Conservation (phyloP, 1,140 invertebrate species). For the Aphis craccivora region DNA sequence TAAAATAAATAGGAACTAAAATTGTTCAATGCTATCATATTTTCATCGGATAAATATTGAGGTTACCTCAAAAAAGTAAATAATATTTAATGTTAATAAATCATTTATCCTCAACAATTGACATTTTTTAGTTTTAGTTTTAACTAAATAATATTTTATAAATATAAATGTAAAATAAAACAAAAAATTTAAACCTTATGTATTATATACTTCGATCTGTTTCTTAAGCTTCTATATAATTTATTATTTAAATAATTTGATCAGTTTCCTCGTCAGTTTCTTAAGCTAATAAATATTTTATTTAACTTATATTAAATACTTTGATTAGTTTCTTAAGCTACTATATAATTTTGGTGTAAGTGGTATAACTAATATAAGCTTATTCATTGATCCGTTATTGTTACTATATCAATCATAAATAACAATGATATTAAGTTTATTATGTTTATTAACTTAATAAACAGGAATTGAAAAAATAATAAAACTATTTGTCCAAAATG, state of each 20-base stretch:
- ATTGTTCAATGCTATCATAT: slow-evolving; percentile 13
- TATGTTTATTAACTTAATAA: background rate
- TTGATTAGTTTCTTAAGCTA: too few relatives aligned
- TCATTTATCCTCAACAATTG: slow-evolving; percentile 1
- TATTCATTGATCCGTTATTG: background rate
- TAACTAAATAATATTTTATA: background rate
- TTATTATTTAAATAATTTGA: background rate
- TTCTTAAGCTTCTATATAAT: background rate
- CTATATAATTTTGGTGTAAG: too few relatives aligned
- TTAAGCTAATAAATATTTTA: background rate
- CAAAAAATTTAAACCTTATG: background rate
- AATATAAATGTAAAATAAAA: background rate
- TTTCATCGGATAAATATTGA: background rate
- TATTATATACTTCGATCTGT: background rate
- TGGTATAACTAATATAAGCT: background rate
- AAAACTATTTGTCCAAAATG: background rate
- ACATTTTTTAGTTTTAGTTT: slow-evolving; percentile 2
- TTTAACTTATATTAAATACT: too few relatives aligned
- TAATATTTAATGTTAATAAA: background rate
- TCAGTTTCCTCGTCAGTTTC: too few relatives aligned
- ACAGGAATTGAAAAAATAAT: background rate
- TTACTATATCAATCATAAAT: too few relatives aligned
- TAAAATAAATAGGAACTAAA: slow-evolving; percentile 41
- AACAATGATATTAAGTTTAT: background rate
- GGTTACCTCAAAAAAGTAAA: background rate